Evolutionary conservation across 2,888 invertebrate genomes (phyloP).

Genomic region (Calephelis perditalis): DNA sequence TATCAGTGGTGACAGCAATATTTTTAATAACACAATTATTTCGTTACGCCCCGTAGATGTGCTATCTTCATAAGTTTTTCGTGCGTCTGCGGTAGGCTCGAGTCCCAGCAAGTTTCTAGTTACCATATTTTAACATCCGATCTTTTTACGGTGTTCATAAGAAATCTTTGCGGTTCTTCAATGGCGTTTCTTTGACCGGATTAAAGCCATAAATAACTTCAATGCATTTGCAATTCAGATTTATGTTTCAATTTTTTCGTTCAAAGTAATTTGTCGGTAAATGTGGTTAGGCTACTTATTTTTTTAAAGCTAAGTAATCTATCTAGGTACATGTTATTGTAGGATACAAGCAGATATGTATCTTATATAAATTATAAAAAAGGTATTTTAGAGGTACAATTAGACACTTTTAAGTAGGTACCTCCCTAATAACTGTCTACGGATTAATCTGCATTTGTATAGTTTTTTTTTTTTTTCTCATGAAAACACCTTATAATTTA

Average conservation of each 20-base stretch:
- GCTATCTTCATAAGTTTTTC: slow-evolving; percentile 35
- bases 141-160: slow-evolving; percentile 29
- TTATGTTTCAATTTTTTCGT: slow-evolving; percentile 9
- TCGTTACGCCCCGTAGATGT: neutral
- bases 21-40: neutral
- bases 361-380: too few species aligned
- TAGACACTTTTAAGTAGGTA: too few species aligned
- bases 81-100: slow-evolving; percentile 38
- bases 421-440: too few species aligned
- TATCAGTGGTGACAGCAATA: neutral
- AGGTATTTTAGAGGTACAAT: too few species aligned
- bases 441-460: too few species aligned
- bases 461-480: too few species aligned
- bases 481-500: too few species aligned
- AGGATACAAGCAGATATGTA: too few species aligned
- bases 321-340: too few species aligned
- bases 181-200: slow-evolving; percentile 27
- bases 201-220: slow-evolving; percentile 18
- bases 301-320: neutral
- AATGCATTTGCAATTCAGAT: slow-evolving; percentile 11
- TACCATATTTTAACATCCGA: slow-evolving; percentile 34
- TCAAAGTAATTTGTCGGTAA: slow-evolving; percentile 8
- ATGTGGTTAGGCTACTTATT: slow-evolving; percentile 1
- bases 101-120: slow-evolving; percentile 32
- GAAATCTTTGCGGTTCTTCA: slow-evolving; percentile 29